phyloP scores from a whole-genome alignment of 2,888 invertebrate genomes.

The Harmothoe impar region DNA sequence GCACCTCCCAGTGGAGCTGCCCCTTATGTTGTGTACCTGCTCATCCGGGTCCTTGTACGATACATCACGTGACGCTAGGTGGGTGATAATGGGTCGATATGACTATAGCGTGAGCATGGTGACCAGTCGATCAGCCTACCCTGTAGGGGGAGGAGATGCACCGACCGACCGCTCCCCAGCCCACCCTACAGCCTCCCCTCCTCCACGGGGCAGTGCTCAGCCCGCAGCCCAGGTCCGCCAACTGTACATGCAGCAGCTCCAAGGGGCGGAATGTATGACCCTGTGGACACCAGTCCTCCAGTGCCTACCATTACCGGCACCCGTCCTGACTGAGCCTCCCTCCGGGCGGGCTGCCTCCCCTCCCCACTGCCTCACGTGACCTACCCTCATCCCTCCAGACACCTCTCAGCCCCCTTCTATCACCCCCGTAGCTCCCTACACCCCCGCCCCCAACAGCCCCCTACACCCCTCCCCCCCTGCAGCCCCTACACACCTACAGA shows the following conservation, averaged over 20 bases:
- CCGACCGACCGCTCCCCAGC: background rate
- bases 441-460: too few relatives aligned
- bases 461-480: too few relatives aligned
- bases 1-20: too few relatives aligned
- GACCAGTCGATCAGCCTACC: background rate
- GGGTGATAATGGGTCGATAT: constrained; percentile 22
- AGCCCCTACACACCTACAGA: too few relatives aligned
- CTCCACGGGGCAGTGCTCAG: background rate
- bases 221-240: background rate
- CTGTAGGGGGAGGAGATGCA: background rate
- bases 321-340: background rate
- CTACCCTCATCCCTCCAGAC: background rate
- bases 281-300: background rate
- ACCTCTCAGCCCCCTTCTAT: background rate
- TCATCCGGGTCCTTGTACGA: background rate
- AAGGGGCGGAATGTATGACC: background rate
- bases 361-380: background rate
- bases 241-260: background rate
- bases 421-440: too few relatives aligned
- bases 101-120: background rate
- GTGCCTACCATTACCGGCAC: background rate
- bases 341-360: background rate
- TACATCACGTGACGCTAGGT: background rate
- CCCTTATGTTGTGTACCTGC: background rate
- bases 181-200: background rate